Evolutionary conservation across 2,797 vertebrate genomes (phyloP), one percentile per base, ranked within the genome.

Genomic region (Cyprinodon diabolis): DNA sequence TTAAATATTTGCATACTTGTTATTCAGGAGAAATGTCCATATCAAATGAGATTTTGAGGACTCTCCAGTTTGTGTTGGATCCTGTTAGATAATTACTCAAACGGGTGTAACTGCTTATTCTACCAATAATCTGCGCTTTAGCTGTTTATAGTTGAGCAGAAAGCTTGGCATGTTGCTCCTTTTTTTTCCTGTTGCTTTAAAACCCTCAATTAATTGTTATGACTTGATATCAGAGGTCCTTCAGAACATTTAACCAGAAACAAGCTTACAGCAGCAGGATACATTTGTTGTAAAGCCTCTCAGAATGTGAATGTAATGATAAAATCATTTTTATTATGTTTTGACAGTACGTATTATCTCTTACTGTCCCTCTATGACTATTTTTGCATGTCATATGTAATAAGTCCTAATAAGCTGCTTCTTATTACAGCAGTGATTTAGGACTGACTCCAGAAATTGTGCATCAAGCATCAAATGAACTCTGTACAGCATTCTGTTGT

Each of bases 1-100:
- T 84, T 52, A 86, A 86, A 83, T 84, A 69, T 89, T 86, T 91
- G 86, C 86, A 86, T 90, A 86, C 85, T 77, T 86, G 83, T 80
- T 82, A 68, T 87, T 84, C 67, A 79, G 84, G 79, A 84, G 45
- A 89, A 80, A 66, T 86, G 51, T 87, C 75, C 84, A 77, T 82
- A 79, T 87, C 62, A 74, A 84, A 78, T 80, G 58, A 85, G 72
- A 86, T 83, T 90, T 85, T 80, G 68, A 84, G 62, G 37, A 74
- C 74, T 79, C 80, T 66, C 71, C 83, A 68, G 25, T 77, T 82
- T 83, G 72, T 68, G 49, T 60, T 81, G 60, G 37, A 63, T 63
- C 37, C 37, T n/a, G 37, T n/a, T 12, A 62, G 60, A 43, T 19
- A 45, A 66, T 66, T 43, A 23, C n/a, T 65, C 62, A 15, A 21